Evolutionary conservation across 2,888 invertebrate species (phyloP).

Genomic region (Nymphalis urticae): DNA sequence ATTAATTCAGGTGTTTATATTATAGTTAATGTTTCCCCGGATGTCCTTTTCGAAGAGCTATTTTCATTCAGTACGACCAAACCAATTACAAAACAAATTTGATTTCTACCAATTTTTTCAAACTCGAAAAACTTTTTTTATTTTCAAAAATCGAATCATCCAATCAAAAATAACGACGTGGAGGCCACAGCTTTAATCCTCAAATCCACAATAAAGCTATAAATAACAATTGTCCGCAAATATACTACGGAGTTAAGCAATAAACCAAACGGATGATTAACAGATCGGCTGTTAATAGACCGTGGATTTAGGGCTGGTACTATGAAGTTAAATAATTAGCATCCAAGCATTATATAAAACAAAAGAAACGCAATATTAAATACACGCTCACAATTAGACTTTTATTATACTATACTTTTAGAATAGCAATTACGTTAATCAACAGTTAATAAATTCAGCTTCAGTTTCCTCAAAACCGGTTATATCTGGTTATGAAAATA

Average conservation of each 20-base stretch:
- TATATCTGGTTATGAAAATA: too few species aligned
- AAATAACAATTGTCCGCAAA: constrained; percentile 69
- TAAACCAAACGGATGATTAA: constrained; percentile 74
- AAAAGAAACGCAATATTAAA: neutral
- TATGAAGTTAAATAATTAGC: neutral
- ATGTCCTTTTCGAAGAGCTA: too few species aligned
- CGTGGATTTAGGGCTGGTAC: constrained; percentile 44
- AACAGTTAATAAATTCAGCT: too few species aligned
- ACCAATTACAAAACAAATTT: too few species aligned
- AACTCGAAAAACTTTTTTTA: too few species aligned
- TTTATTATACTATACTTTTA: too few species aligned
- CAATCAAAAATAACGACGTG: neutral
- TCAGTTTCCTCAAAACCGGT: too few species aligned
- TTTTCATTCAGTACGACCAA: too few species aligned
- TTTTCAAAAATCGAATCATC: neutral
- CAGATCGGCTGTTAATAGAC: constrained; percentile 67
- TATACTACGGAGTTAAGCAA: constrained; percentile 54
- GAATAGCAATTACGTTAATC: too few species aligned
- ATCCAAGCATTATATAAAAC: neutral
- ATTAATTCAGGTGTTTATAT: too few species aligned
- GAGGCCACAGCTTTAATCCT: constrained; percentile 22
- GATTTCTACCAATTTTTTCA: too few species aligned
- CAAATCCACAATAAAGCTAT: constrained; percentile 53
- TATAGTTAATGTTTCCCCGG: too few species aligned
- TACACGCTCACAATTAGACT: neutral